Percentiles rank a stretch among this genome's conserved stretches.
These are phyloP conservation scores for Bubalus kerabau DNA, from an alignment of 2,113 vertebrate species.

Conservation along the genomic window DNA sequence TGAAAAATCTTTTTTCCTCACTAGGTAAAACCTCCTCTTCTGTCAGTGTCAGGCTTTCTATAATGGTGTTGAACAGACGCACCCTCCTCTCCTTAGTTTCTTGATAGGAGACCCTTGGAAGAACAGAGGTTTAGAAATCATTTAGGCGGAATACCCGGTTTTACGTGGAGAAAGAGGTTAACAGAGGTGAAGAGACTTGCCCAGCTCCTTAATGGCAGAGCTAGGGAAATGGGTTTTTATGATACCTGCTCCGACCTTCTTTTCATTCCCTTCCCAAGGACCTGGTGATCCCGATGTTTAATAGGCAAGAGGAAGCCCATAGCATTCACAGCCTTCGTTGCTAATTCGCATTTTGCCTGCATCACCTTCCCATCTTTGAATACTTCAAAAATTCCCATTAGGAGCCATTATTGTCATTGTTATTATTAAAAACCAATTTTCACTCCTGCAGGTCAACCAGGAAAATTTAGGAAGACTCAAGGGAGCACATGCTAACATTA, in stretches of 20 bases:
- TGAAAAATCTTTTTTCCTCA: neutral
- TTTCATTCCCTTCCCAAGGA: neutral
- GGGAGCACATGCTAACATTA: neutral
- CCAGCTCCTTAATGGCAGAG: neutral
- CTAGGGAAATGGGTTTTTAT: neutral
- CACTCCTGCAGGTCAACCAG: neutral
- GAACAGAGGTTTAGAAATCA: neutral
- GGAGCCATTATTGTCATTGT: neutral
- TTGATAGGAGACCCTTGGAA: neutral
- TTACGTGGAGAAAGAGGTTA: neutral
- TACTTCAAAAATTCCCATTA: neutral
- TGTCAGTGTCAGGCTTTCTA: neutral
- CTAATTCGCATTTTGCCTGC: constrained; percentile 5
- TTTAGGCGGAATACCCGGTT: neutral
- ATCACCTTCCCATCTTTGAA: neutral
- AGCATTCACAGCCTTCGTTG: neutral
- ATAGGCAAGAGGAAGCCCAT: neutral
- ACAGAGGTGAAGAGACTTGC: neutral
- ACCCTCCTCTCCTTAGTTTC: neutral
- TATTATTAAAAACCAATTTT: neutral
- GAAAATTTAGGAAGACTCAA: neutral
- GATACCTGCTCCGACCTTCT: neutral
- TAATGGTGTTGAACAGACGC: neutral
- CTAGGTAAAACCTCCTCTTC: neutral
- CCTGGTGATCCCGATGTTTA: neutral